A percentile compares a stretch with the other conserved stretches of the same genome.
phyloP scores from a whole-genome alignment of 2,888 invertebrate species.

The Pseudococcus longispinus region DNA sequence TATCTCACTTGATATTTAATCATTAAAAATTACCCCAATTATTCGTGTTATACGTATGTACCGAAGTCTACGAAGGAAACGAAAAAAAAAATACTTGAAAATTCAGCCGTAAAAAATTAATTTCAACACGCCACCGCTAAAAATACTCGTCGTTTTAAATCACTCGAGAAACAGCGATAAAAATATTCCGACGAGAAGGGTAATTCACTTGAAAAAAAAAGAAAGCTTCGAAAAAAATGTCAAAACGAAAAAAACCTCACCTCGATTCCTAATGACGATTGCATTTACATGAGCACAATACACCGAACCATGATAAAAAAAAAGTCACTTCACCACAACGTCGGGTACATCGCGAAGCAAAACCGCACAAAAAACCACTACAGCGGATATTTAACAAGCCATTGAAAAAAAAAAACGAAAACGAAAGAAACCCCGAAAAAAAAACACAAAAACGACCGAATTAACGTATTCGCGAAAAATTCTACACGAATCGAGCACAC shows the following conservation, averaged over 20 bases:
- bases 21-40: background rate
- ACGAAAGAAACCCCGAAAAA: background rate
- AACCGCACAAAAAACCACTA: conserved; percentile 6
- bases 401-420: background rate
- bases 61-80: too few species aligned
- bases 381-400: conserved; percentile 9
- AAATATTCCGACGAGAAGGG: background rate
- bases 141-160: background rate
- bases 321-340: conserved; percentile 13
- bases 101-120: background rate
- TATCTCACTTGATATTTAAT: too few species aligned
- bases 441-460: background rate
- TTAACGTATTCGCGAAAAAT: conserved; percentile 28
- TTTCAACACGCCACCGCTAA: background rate
- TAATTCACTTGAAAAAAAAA: background rate
- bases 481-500: conserved; percentile 28
- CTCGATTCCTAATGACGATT: background rate
- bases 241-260: background rate
- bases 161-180: background rate
- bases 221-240: background rate
- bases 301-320: background rate
- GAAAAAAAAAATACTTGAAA: background rate
- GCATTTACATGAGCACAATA: conserved; percentile 5
- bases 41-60: background rate
- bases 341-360: background rate